Conservation (phyloP, 2,888 invertebrate species). For the Sialis fuliginosa region DNA sequence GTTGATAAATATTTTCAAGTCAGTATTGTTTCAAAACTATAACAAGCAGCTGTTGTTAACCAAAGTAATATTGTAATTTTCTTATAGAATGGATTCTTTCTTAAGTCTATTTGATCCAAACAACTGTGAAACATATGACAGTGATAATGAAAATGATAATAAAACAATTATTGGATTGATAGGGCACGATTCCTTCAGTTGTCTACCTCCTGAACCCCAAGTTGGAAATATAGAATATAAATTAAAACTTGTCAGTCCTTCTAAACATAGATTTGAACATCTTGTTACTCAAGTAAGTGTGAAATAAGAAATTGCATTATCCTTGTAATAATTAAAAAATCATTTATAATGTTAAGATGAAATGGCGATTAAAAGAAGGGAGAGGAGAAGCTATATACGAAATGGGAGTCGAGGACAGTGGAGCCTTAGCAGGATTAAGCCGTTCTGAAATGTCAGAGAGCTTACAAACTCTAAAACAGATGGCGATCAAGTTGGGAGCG, state of each 20-base stretch:
- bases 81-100: conserved; percentile 55
- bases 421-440: conserved; percentile 68
- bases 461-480: conserved; percentile 64
- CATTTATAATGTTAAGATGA: conserved; percentile 40
- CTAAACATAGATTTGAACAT: conserved; percentile 83
- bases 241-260: conserved; percentile 81
- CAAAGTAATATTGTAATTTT: no score
- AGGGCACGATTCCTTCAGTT: conserved; percentile 33
- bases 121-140: conserved; percentile 28
- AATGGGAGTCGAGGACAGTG: conserved; percentile 85
- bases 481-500: conserved; percentile 79
- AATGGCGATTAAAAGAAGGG: conserved; percentile 92
- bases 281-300: conserved; percentile 73
- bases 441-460: conserved; percentile 75
- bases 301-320: not conserved
- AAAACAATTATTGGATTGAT: conserved; percentile 20
- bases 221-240: conserved; percentile 95
- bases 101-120: conserved; percentile 61
- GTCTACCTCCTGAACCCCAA: conserved; percentile 78
- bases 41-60: no score
- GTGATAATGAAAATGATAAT: conserved; percentile 29
- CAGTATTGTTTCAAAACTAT: no score
- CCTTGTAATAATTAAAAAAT: not conserved
- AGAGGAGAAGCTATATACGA: conserved; percentile 97
- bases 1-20: no score